Evolutionary conservation across 2,888 invertebrate species (phyloP).

Genomic region (Cataglyphis albicans): DNA sequence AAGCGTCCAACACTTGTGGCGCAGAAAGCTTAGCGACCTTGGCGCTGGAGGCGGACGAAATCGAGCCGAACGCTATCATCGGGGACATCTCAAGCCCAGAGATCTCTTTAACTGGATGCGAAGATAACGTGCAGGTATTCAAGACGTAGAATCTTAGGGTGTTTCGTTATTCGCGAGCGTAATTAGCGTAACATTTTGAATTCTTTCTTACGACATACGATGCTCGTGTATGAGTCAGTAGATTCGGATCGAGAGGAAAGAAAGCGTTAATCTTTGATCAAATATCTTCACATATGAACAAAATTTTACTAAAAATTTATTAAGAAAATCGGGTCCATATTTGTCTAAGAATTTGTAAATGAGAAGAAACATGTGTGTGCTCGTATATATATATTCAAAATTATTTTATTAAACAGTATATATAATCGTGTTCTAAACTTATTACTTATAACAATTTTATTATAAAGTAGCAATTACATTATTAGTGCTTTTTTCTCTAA

Average conservation of each 20-base stretch:
- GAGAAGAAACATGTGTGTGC: neutral
- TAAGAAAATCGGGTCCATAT: neutral
- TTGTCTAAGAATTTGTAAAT: neutral
- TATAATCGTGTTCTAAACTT: neutral
- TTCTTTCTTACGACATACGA: slow-evolving; percentile 4
- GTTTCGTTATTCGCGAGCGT: slow-evolving; percentile 70
- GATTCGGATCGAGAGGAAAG: slow-evolving; percentile 16
- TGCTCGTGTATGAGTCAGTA: neutral
- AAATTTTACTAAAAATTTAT: neutral
- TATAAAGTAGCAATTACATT: neutral
- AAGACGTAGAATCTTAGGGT: slow-evolving; percentile 75
- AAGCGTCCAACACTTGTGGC: slow-evolving; percentile 90
- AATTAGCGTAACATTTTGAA: slow-evolving; percentile 60
- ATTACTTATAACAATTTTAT: neutral
- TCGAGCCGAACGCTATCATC: slow-evolving; percentile 76
- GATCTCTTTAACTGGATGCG: slow-evolving; percentile 85
- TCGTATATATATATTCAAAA: slow-evolving; percentile 1
- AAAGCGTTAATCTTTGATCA: neutral
- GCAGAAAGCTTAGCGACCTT: slow-evolving; percentile 83
- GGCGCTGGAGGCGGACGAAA: slow-evolving; percentile 84
- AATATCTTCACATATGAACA: neutral
- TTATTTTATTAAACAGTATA: neutral
- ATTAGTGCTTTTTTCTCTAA: neutral
- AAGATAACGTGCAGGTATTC: slow-evolving; percentile 85
- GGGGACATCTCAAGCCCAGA: slow-evolving; percentile 82